Percentiles rank a stretch among this genome's conserved stretches.
These are phyloP conservation scores for Drosophila kambysellisi DNA, from an alignment of 2,888 invertebrate genomes.

Conservation along the genomic window DNA sequence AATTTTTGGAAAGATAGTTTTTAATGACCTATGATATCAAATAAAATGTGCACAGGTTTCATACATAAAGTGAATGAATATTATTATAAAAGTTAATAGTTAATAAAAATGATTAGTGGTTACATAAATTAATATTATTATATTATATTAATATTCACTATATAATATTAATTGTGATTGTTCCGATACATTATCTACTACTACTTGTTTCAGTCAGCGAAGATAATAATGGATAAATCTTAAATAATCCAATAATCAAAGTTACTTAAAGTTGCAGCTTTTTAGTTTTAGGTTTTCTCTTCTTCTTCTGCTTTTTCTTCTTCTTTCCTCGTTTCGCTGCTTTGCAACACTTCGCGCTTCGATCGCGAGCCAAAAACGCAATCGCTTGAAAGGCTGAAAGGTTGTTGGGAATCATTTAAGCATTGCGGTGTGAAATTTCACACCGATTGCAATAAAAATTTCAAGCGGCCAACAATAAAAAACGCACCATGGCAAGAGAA, in stretches of 20 bases:
- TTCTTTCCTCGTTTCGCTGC: not conserved
- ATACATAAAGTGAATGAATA: too few species aligned
- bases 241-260: not conserved
- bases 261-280: not conserved
- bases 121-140: not conserved
- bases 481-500: constrained; percentile 57
- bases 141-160: too few species aligned
- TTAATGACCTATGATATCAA: too few species aligned
- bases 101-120: too few species aligned
- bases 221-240: not conserved
- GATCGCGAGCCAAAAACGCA: constrained; percentile 44
- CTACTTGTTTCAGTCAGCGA: not conserved
- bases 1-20: too few species aligned
- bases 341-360: constrained; percentile 15
- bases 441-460: constrained; percentile 82
- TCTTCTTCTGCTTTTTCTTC: not conserved
- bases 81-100: too few species aligned
- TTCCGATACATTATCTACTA: not conserved
- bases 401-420: constrained; percentile 80
- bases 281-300: not conserved
- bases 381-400: constrained; percentile 23
- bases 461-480: constrained; percentile 68
- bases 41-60: not conserved
- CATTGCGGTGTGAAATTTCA: constrained; percentile 85
- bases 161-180: not conserved